Percentiles rank a stretch among this genome's conserved stretches.
Conservation (phyloP, 2,113 vertebrate species). For the Prunella himalayana region DNA sequence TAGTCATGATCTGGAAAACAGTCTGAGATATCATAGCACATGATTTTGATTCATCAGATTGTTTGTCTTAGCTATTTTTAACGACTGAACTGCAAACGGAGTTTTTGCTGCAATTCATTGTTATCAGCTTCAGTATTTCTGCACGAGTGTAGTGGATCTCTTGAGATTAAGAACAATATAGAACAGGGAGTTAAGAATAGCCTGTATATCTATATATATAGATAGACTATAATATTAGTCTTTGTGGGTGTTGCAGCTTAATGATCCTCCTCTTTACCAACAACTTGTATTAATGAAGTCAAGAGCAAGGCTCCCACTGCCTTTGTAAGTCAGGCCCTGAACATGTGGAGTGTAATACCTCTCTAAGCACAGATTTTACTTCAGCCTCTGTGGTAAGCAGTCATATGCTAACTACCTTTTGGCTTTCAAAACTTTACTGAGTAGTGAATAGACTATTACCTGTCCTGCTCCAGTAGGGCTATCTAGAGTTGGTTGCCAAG, state of each 20-base stretch:
- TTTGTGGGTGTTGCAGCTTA: background rate
- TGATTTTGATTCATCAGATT: background rate
- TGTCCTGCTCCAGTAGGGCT: background rate
- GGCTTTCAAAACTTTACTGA: background rate
- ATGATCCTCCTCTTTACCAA: background rate
- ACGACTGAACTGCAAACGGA: rapidly evolving
- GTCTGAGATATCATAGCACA: background rate
- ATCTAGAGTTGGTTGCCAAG: background rate
- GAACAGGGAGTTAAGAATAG: background rate
- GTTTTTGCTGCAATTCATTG: background rate
- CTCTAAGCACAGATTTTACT: background rate
- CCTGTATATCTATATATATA: background rate
- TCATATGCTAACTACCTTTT: background rate
- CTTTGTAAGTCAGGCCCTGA: background rate
- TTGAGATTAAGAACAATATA: background rate
- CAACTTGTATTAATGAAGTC: background rate
- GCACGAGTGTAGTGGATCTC: background rate
- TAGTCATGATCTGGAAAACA: background rate
- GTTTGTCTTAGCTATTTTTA: background rate
- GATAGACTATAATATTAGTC: background rate
- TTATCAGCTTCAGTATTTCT: background rate
- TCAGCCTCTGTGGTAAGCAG: background rate
- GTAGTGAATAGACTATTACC: background rate
- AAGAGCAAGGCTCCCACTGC: background rate
- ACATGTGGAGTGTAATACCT: background rate